A percentile compares a stretch with the other conserved stretches of the same genome.
phyloP scores from a whole-genome alignment of 2,113 vertebrate genomes.

The Ancistrus triradiatus region DNA sequence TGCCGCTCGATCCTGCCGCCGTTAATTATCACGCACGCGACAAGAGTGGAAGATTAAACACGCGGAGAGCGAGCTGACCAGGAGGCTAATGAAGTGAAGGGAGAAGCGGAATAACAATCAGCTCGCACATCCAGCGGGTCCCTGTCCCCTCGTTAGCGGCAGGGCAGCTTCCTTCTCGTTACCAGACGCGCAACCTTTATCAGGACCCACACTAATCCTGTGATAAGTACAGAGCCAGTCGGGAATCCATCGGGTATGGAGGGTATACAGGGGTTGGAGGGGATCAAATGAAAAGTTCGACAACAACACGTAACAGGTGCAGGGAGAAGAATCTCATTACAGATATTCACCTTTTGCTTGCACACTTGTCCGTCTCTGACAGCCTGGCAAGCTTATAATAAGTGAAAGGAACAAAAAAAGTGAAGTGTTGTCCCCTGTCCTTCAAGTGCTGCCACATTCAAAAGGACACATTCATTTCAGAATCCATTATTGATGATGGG shows the following conservation, averaged over 20 bases:
- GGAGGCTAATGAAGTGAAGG: background rate
- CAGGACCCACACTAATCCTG: too few species aligned
- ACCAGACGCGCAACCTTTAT: too few species aligned
- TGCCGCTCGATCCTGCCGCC: too few species aligned
- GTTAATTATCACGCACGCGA: conserved; percentile 1
- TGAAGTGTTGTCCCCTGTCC: conserved; percentile 16
- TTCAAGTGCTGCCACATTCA: conserved; percentile 15
- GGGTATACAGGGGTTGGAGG: background rate
- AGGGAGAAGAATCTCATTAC: conserved; percentile 57
- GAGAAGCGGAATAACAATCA: background rate
- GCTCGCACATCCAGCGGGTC: background rate
- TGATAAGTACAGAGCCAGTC: background rate
- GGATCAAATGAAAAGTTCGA: conserved; percentile 1
- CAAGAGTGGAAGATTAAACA: conserved; percentile 7
- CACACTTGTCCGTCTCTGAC: conserved; percentile 57
- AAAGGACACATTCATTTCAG: conserved; percentile 50
- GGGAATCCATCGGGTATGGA: background rate
- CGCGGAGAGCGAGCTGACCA: background rate
- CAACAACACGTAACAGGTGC: conserved; percentile 57
- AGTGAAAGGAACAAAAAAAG: conserved; percentile 20
- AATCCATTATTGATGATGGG: conserved; percentile 40
- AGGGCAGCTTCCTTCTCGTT: too few species aligned
- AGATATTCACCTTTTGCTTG: conserved; percentile 56
- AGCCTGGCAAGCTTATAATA: conserved; percentile 56
- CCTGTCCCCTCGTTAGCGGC: background rate